Percentiles rank a stretch among this genome's conserved stretches.
These are phyloP conservation scores for Hyphantria cunea DNA, from an alignment of 1,140 invertebrate species.

Conservation along the genomic window DNA sequence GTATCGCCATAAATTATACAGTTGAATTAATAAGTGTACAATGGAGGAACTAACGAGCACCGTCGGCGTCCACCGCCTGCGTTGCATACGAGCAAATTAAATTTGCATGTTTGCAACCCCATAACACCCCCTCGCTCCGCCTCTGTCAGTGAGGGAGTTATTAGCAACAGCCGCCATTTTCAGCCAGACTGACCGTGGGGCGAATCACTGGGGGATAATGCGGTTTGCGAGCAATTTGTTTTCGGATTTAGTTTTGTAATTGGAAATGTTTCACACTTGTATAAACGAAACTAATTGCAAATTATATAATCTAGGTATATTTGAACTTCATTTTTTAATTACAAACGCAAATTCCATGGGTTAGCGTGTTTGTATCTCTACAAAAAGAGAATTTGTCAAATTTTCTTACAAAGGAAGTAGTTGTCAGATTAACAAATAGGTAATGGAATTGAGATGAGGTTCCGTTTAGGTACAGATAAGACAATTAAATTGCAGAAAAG, in stretches of 20 bases:
- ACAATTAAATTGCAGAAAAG: too few species aligned
- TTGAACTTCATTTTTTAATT: too few species aligned
- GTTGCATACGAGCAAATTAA: slow-evolving; percentile 60
- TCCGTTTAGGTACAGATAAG: too few species aligned
- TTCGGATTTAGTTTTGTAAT: slow-evolving; percentile 31
- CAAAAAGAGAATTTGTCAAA: too few species aligned
- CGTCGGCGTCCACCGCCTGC: slow-evolving; percentile 52
- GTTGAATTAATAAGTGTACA: slow-evolving; percentile 76
- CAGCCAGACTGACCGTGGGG: slow-evolving; percentile 31
- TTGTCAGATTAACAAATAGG: too few species aligned
- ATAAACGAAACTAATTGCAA: not conserved
- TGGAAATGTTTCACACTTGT: slow-evolving; percentile 17
- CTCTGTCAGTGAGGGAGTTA: slow-evolving; percentile 38
- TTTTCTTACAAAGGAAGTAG: too few species aligned
- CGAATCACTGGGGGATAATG: slow-evolving; percentile 28
- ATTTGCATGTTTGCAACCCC: slow-evolving; percentile 74
- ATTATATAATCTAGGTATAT: too few species aligned
- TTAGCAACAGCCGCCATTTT: slow-evolving; percentile 50
- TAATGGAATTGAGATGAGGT: too few species aligned
- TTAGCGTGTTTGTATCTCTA: too few species aligned
- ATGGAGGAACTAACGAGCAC: slow-evolving; percentile 62
- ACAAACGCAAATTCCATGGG: too few species aligned
- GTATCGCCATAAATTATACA: slow-evolving; percentile 63
- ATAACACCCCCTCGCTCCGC: slow-evolving; percentile 46
- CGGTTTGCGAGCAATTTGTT: slow-evolving; percentile 34